phyloP scores from a whole-genome alignment of 1,140 invertebrate species.

The Batillaria attramentaria region DNA sequence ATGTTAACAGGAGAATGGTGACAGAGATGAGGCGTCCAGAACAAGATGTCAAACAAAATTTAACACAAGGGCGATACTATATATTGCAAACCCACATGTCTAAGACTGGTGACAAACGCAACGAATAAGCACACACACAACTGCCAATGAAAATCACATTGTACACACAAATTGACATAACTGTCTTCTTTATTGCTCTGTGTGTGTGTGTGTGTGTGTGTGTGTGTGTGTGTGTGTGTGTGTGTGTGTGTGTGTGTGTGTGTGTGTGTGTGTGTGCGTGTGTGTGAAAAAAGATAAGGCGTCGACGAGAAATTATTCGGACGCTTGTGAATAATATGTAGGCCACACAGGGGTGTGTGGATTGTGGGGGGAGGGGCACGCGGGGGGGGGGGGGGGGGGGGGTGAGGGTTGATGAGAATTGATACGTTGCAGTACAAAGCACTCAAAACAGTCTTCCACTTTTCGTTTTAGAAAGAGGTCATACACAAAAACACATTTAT shows the following conservation, averaged over 20 bases:
- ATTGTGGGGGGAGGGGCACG: background rate
- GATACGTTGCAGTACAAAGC: background rate
- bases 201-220: background rate
- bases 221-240: slow-evolving; percentile 6
- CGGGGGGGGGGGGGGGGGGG: background rate
- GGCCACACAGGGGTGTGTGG: background rate
- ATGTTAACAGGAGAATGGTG: too few species aligned
- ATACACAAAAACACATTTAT: too few species aligned
- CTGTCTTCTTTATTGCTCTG: background rate
- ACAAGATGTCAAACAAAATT: too few species aligned
- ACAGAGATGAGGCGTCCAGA: too few species aligned
- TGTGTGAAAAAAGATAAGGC: too few species aligned
- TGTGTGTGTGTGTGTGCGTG: slow-evolving; percentile 21
- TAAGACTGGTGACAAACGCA: too few species aligned
- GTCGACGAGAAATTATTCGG: too few species aligned
- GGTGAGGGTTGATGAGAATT: background rate
- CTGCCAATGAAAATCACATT: background rate
- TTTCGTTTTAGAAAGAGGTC: too few species aligned
- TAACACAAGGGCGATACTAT: too few species aligned
- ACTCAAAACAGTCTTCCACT: too few species aligned
- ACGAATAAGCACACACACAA: background rate
- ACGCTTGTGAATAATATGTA: too few species aligned
- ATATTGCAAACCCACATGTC: too few species aligned
- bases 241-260: slow-evolving; percentile 18
- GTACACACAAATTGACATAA: background rate